Evolutionary conservation across 2,888 invertebrate genomes (phyloP), one percentile per base, ranked within the genome.

Genomic region (Xylota segnis): DNA sequence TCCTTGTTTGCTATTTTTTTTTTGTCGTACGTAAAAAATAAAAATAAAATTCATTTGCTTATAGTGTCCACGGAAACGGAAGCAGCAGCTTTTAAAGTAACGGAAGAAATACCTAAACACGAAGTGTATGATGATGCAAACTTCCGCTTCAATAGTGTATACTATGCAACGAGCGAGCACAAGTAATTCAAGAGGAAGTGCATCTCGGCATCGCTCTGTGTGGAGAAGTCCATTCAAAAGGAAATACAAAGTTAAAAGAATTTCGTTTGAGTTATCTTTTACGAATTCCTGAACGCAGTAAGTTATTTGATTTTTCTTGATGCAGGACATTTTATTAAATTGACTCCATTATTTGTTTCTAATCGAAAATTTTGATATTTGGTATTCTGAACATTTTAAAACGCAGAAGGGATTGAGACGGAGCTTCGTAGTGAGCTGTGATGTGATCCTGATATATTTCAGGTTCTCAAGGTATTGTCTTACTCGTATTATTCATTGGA

Each of bases 51-150:
- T 37, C 18, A 3, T 37, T 58, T 14, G 18, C 34, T 18, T 6
- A 10, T 18, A n/a, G 10, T 45, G 47, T 47, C 18, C 45, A 63
- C 14, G 45, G 63, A 63, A 63, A 63, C 45, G 63, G 59, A 58
- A 59, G 37, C 59, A 18, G 40, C 23, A 59, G 59, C 29, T 40
- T 40, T 18, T 23, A 59, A 59, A 59, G 37, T 18, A 59, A 59
- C 23, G 23, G 40, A 40, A 59, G n/a, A 18, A 58, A 58, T 61
- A 59, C 2, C 40, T 40, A 40, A 23, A 29, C 34, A 14, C 7
- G 16, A 14, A 45, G 45, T 40, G 14, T 12, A 14, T 16, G 6
- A 56, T 56, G 56, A 56, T 10, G 34, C 14, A 56, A 32, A n/a
- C 40, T 59, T 59, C 18, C 37, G 59, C 23, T 59, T 23, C 23